These are phyloP conservation scores for Cephus nigrinus DNA, from an alignment of 2,888 invertebrate species.

Conservation along the genomic window DNA sequence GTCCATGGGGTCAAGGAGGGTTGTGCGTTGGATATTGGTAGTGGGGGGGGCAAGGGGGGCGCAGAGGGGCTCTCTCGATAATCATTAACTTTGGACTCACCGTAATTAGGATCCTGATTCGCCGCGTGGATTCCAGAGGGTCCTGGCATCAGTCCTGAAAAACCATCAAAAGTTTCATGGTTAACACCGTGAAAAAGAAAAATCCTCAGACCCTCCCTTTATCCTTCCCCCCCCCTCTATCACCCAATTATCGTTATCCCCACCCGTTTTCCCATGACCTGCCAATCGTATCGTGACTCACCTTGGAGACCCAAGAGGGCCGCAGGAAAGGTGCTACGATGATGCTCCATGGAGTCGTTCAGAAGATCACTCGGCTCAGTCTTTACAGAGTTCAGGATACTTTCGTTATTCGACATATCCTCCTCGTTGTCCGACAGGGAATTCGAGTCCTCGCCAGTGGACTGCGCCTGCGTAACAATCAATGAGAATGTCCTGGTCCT, in stretches of 20 bases:
- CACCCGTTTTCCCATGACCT: background rate
- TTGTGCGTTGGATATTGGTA: conserved; percentile 52
- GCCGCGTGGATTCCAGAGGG: conserved; percentile 85
- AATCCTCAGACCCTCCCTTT: background rate
- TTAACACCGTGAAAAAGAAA: background rate
- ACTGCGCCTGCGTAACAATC: conserved; percentile 69
- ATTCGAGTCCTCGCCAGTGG: conserved; percentile 85
- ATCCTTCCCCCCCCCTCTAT: background rate
- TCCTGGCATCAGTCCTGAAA: conserved; percentile 85
- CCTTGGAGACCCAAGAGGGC: conserved; percentile 85
- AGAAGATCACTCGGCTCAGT: conserved; percentile 78
- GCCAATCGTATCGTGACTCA: conserved; percentile 51
- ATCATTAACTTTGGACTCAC: conserved; percentile 71
- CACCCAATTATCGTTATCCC: background rate
- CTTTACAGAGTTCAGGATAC: conserved; percentile 81
- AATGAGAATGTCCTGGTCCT: conserved; percentile 53
- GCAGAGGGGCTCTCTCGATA: conserved; percentile 5
- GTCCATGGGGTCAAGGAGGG: conserved; percentile 32
- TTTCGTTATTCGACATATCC: conserved; percentile 73
- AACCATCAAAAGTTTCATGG: background rate
- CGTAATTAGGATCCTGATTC: conserved; percentile 80
- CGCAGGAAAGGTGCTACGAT: conserved; percentile 80
- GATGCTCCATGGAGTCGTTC: conserved; percentile 76
- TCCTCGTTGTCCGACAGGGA: conserved; percentile 69
- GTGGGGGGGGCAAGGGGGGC: conserved; percentile 37